Percentiles rank a stretch among this genome's conserved stretches.
phyloP scores from a whole-genome alignment of 2,113 vertebrate species.

The Gadus macrocephalus region DNA sequence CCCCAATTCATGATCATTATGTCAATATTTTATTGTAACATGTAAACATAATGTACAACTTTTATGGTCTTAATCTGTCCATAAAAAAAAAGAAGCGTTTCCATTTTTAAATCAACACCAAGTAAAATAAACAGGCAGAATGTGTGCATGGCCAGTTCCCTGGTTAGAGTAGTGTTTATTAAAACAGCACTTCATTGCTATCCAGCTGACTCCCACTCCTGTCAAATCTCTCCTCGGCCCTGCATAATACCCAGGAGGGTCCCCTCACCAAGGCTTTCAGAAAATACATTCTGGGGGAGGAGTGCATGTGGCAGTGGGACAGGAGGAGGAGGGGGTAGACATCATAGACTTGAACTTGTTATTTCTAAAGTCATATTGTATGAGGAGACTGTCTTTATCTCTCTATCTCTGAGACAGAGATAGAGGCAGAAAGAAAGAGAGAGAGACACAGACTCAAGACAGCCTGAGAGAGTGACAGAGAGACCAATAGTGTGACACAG shows the following conservation, averaged over 20 bases:
- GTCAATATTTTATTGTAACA: background rate
- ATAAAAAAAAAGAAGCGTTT: no score
- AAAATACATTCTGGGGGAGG: background rate
- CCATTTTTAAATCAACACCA: no score
- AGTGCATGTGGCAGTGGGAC: conserved; percentile 20
- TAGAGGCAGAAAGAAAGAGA: no score
- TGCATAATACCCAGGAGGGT: conserved; percentile 20
- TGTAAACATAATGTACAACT: no score
- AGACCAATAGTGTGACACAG: background rate
- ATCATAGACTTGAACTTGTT: conserved; percentile 43
- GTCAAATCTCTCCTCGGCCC: conserved; percentile 24
- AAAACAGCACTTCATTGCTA: conserved; percentile 29
- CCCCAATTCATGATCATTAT: background rate
- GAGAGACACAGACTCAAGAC: no score
- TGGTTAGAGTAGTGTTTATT: conserved; percentile 16
- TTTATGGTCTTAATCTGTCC: no score
- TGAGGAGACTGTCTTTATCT: conserved; percentile 18
- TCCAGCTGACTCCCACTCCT: conserved; percentile 24
- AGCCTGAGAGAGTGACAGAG: no score
- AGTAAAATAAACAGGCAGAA: no score
- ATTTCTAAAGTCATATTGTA: conserved; percentile 33
- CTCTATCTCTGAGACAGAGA: background rate
- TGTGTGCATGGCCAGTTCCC: no score
- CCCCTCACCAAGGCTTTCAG: background rate
- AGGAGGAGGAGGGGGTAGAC: conserved; percentile 12